Evolutionary conservation across 2,888 invertebrate species (phyloP).

Genomic region (Dryomyza anilis): DNA sequence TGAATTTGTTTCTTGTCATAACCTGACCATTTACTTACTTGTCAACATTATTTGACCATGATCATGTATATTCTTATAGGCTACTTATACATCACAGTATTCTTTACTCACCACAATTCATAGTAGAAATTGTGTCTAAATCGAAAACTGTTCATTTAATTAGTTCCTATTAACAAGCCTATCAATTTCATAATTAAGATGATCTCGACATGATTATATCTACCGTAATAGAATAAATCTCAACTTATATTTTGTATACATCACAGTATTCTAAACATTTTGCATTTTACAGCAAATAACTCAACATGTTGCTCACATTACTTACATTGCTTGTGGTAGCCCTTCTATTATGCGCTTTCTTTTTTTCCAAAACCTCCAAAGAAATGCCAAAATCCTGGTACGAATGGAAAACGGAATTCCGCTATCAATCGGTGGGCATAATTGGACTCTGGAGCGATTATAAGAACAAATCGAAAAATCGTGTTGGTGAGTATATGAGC

Average conservation of each 20-base stretch:
- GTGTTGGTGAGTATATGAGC: slow-evolving; percentile 51
- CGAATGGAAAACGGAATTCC: slow-evolving; percentile 58
- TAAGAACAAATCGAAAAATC: slow-evolving; percentile 47
- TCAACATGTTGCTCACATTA: slow-evolving; percentile 39
- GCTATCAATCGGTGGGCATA: slow-evolving; percentile 56
- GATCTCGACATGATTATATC: too few species aligned
- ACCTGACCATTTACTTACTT: too few species aligned
- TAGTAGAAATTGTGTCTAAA: background rate
- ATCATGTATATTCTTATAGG: too few species aligned
- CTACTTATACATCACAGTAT: too few species aligned
- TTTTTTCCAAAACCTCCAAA: slow-evolving; percentile 58
- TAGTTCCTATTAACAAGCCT: too few species aligned
- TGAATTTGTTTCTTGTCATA: too few species aligned
- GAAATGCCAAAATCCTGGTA: slow-evolving; percentile 58
- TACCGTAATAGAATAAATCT: too few species aligned
- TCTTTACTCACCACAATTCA: background rate
- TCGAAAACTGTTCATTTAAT: too few species aligned
- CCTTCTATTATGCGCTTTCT: slow-evolving; percentile 48
- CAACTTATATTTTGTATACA: too few species aligned
- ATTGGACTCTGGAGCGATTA: slow-evolving; percentile 56
- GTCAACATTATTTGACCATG: too few species aligned
- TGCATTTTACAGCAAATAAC: background rate
- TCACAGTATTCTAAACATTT: background rate
- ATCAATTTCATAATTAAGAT: too few species aligned
- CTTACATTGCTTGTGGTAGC: slow-evolving; percentile 39